Base-by-base conservation (phyloP, 1,140 invertebrate genomes). In the Drosophila biarmipes region DNA sequence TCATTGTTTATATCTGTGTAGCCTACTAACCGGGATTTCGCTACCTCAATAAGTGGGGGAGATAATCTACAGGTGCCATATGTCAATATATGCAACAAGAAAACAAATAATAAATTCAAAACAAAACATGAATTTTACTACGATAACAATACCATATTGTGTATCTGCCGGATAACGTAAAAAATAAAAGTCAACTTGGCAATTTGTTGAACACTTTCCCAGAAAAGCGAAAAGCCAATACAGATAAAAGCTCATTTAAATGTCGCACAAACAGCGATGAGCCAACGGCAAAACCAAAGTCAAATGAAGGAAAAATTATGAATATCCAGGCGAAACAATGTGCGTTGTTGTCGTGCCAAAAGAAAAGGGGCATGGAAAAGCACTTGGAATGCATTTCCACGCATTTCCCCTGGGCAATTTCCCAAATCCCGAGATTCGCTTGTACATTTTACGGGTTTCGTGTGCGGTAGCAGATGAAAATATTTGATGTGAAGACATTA, bases 261-360 rank as follows among this genome's bases (percentile, higher is more conserved):
- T 62, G 42, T 19, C 54, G 43, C 15, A 40, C 43, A 53, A 66
- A 63, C 24, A 63, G 54, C 11, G 38, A 59, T 34, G 8, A 63
- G 55, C 19, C 59, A 43, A 63, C 62, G 34, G 66, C 49, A 37
- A 55, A 67, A 37, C 35, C 73, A 67, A 80, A 81, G 62, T 80
- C 80, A 84, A 84, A 56, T 79, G 56, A 75, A 85, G 76, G 63
- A 73, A 81, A 81, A 58, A 61, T 52, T 40, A 40, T 52, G 54
- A 55, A 46, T 66, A 43, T 66, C 61, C 59, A 66, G 35, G 66
- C 66, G 40, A 68, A 55, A 31, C 31, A 46, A 35, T 45, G 66
- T 67, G 38, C 35, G 35, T 34, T 51, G 55, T 4, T 51, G 55
- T 4, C 40, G 53, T 57, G 55, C 15, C 35, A 37, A 57, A 17